Base-by-base conservation (phyloP, 2,113 vertebrate genomes). In the Chaetodon auriga region DNA sequence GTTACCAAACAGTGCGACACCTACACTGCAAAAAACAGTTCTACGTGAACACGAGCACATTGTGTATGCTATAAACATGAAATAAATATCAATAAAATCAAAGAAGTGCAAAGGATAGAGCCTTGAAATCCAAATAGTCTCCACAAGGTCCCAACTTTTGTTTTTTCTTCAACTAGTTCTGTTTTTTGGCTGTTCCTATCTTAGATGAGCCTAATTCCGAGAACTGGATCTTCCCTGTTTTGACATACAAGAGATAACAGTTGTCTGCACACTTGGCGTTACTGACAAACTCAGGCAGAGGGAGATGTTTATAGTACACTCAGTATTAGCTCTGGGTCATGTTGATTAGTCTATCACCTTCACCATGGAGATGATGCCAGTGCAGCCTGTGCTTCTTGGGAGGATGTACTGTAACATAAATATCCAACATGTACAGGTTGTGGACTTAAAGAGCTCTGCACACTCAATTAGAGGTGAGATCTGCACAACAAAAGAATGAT, bases 221-320 rank as follows among this genome's bases (percentile, higher is more conserved):
- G 73, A 78, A 80, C 75, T 15, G 55, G 10, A 76, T 60, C 74
- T 68, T 75, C 81, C 41, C 36, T 45, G 85, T 78, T 88, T 78
- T 72, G 78, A 83, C 82, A 49, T 13, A 23, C 1, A 36, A 23
- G 18, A 74, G 90, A 92, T 90, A 78, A 84, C n/a, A 70, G 51
- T 71, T 69, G 80, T 63, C 15, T 9, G 66, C 58, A 43, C 43
- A n/a, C 49, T 57, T 57, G 53, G 71, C 79, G 78, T 72, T 84
- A 60, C 64, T n/a, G 25, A 81, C 38, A 65, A 30, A 45, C 25
- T 16, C 75, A 46, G 30, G 79, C 75, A 66, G 60, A 77, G 45
- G 48, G 46, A 61, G 19, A 68, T 90, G 91, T 90, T 94, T 89
- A 90, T 23, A 83, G 88, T 86, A 93, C 83, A 89, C 71, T 55